These are phyloP conservation scores for Setipinna tenuifilis DNA, from an alignment of 2,797 vertebrate genomes.

Conservation along the genomic window DNA sequence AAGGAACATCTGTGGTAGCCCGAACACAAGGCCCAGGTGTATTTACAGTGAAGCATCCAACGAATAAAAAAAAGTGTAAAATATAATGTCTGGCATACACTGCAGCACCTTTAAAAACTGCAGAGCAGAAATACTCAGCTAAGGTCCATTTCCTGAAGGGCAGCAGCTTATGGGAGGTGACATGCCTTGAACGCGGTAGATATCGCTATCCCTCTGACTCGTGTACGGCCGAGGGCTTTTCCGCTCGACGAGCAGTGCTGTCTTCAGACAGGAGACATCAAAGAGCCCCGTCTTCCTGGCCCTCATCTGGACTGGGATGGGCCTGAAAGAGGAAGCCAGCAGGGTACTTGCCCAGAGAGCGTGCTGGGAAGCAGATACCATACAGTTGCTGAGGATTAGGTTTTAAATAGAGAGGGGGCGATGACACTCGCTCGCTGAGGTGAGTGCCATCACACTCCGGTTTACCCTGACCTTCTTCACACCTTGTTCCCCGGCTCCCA, in stretches of 20 bases:
- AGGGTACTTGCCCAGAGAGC: not conserved
- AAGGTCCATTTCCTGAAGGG: not conserved
- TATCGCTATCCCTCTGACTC: not conserved
- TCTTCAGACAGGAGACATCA: constrained; percentile 11
- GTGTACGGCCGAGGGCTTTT: not conserved
- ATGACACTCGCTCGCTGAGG: not conserved
- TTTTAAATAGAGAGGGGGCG: constrained; percentile 12
- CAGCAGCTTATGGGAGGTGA: not conserved
- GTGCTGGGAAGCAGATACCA: not conserved
- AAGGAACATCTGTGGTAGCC: not conserved
- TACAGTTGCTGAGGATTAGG: constrained; percentile 8
- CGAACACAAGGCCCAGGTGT: not conserved
- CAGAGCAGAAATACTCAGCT: not conserved
- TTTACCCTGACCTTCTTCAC: not conserved
- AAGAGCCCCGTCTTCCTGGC: not conserved
- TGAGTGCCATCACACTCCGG: not conserved
- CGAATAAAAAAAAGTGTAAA: not conserved
- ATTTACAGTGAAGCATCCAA: constrained; percentile 3
- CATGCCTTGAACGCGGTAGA: constrained; percentile 20
- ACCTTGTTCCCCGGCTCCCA: not conserved
- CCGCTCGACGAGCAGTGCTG: not conserved
- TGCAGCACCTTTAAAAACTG: not conserved
- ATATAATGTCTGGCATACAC: not conserved
- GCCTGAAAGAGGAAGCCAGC: not conserved
- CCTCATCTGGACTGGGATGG: not conserved